Evolutionary conservation across 2,797 vertebrate species (phyloP).

Genomic region (Bovichtus variegatus): DNA sequence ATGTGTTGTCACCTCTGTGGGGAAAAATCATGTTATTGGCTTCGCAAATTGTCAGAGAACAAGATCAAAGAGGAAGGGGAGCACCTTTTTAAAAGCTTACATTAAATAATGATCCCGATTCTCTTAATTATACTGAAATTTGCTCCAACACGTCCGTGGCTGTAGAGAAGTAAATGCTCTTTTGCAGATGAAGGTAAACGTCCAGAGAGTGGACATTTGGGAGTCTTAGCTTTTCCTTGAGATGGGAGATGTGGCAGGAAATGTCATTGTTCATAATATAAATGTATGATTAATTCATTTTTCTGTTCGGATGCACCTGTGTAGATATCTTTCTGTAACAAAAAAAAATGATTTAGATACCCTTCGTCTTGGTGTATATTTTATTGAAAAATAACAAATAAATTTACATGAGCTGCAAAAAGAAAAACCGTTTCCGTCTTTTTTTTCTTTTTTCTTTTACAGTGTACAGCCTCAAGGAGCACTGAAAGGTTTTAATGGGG

Average conservation of each 20-base stretch:
- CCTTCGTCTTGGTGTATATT: constrained; percentile 84
- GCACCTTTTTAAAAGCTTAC: neutral
- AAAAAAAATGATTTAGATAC: constrained; percentile 78
- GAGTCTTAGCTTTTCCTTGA: neutral
- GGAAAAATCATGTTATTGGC: neutral
- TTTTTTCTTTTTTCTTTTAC: neutral
- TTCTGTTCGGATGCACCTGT: constrained; percentile 69
- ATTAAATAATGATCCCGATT: constrained; percentile 1
- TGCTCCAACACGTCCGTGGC: constrained; percentile 7
- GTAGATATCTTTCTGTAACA: constrained; percentile 80
- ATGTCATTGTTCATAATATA: constrained; percentile 55
- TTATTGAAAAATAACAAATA: constrained; percentile 84
- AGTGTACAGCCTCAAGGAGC: neutral
- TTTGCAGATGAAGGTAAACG: constrained; percentile 24
- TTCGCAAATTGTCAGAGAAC: neutral
- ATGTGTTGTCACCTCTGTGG: constrained; percentile 8
- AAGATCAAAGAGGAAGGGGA: neutral
- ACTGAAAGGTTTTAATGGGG: neutral
- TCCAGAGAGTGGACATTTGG: constrained; percentile 14
- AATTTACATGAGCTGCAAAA: constrained; percentile 81
- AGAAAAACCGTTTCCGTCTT: constrained; percentile 1
- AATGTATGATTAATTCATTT: constrained; percentile 42
- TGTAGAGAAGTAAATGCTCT: constrained; percentile 30
- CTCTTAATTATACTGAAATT: neutral
- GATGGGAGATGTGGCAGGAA: constrained; percentile 20